phyloP scores from a whole-genome alignment of 2,888 invertebrate genomes.

The Lottia gigantea region DNA sequence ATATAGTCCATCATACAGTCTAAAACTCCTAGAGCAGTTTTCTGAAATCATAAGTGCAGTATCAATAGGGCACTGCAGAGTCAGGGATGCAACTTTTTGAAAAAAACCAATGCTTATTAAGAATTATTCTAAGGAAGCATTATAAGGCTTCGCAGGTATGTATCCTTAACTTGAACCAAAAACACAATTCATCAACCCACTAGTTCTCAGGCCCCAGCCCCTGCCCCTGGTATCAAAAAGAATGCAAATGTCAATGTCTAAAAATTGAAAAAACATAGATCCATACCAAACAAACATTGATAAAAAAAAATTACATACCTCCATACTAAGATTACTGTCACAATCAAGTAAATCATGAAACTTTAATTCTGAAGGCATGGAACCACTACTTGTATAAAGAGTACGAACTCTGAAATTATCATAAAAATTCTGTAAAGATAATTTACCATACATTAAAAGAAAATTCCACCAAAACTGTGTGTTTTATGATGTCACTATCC shows the following conservation, averaged over 20 bases:
- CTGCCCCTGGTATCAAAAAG: neutral
- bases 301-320: neutral
- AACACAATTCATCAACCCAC: too few species aligned
- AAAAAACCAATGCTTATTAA: too few species aligned
- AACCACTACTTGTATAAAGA: slow-evolving; percentile 32
- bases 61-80: neutral
- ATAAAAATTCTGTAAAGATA: neutral
- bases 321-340: neutral
- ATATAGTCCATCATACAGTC: slow-evolving; percentile 55
- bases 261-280: too few species aligned
- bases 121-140: too few species aligned
- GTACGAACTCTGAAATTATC: slow-evolving; percentile 36
- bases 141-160: too few species aligned
- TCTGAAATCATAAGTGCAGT: slow-evolving; percentile 30
- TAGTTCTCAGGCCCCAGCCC: too few species aligned
- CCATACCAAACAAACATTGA: too few species aligned
- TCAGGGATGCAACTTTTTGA: too few species aligned
- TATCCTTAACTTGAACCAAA: neutral
- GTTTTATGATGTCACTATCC: neutral
- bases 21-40: slow-evolving; percentile 49
- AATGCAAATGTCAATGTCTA: neutral
- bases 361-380: slow-evolving; percentile 37
- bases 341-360: slow-evolving; percentile 23
- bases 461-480: too few species aligned
- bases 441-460: too few species aligned